phyloP scores from a whole-genome alignment of 2,888 invertebrate species.

The Brenthis ino region DNA sequence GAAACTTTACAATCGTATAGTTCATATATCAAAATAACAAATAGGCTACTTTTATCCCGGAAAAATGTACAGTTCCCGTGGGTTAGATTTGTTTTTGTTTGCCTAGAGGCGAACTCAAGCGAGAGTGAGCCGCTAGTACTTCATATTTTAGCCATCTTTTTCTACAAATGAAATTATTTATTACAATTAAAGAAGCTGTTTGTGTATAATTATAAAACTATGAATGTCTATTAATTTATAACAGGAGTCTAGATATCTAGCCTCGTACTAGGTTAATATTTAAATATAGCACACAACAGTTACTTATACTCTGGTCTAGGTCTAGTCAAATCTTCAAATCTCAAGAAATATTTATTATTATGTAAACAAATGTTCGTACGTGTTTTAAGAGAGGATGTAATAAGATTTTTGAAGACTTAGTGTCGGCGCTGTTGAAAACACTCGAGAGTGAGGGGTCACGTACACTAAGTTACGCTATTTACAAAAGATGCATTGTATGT shows the following conservation, averaged over 20 bases:
- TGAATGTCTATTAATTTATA: too few species aligned
- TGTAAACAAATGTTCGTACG: neutral
- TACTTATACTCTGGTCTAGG: neutral
- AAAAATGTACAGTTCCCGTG: too few species aligned
- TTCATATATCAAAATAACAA: too few species aligned
- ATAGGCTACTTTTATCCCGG: too few species aligned
- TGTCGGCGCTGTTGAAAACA: neutral
- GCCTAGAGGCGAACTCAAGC: too few species aligned
- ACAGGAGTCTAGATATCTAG: too few species aligned
- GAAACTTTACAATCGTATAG: too few species aligned
- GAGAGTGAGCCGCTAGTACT: neutral
- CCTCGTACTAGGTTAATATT: neutral
- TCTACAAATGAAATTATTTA: neutral
- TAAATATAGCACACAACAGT: neutral
- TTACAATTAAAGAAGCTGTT: too few species aligned
- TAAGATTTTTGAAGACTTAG: slow-evolving; percentile 1
- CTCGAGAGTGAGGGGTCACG: slow-evolving; percentile 2
- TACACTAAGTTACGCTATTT: slow-evolving; percentile 10
- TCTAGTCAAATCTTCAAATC: neutral
- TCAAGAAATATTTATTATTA: neutral
- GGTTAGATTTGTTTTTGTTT: too few species aligned
- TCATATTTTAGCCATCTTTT: neutral
- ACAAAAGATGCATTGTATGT: slow-evolving; percentile 7
- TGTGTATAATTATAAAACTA: too few species aligned
- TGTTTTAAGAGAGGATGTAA: slow-evolving; percentile 1